A percentile compares a stretch with the other conserved stretches of the same genome.
Conservation (phyloP, 2,113 vertebrate species). For the Podilymbus podiceps region DNA sequence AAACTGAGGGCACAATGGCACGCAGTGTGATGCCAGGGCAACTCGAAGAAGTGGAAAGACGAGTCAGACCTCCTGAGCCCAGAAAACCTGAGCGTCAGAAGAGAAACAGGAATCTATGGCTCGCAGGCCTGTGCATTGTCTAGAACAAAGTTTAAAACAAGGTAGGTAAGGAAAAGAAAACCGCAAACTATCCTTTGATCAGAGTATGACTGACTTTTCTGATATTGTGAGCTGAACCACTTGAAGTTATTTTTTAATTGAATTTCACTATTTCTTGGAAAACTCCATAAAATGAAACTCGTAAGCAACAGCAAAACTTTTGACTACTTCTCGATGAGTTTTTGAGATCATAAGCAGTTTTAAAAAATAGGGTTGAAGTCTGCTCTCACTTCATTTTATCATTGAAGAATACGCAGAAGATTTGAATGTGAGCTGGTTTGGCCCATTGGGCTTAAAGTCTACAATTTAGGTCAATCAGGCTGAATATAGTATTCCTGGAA, state of each 20-base stretch:
- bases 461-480: constrained; percentile 18
- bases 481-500: constrained; percentile 22
- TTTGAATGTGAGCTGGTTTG: neutral
- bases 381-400: neutral
- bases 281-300: neutral
- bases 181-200: neutral
- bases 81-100: neutral
- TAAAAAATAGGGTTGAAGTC: neutral
- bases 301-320: neutral
- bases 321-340: neutral
- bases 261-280: neutral
- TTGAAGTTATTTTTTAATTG: neutral
- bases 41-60: neutral
- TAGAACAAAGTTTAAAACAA: neutral
- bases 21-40: neutral
- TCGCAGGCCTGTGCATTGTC: neutral
- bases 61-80: neutral
- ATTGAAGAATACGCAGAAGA: neutral
- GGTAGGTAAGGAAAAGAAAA: neutral
- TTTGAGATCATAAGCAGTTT: neutral
- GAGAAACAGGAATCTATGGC: neutral
- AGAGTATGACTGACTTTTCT: neutral
- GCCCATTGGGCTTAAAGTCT: neutral
- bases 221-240: neutral
- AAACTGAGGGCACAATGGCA: neutral